phyloP scores from a whole-genome alignment of 64 coral and sea anemone species.

The Trachythela sp. region DNA sequence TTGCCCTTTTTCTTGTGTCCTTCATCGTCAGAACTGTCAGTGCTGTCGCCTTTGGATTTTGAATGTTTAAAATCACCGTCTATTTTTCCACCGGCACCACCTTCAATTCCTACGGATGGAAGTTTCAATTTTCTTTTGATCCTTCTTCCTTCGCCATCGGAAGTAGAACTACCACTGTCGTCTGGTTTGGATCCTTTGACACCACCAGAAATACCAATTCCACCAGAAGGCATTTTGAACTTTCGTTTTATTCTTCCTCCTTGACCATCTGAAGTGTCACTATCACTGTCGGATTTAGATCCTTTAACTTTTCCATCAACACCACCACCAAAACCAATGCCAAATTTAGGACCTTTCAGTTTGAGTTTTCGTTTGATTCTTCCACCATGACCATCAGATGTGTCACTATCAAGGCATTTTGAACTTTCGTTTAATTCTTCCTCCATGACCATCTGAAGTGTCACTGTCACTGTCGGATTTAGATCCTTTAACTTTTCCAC shows the following conservation, averaged over 20 bases:
- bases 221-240: neutral
- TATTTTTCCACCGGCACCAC: neutral
- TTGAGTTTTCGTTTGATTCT: neutral
- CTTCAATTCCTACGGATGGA: neutral
- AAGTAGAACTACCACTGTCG: neutral
- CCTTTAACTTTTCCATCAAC: neutral
- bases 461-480: neutral
- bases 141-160: neutral
- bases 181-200: neutral
- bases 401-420: neutral
- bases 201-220: constrained; percentile 1
- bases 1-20: neutral
- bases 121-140: neutral
- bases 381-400: neutral
- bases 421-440: neutral
- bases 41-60: neutral
- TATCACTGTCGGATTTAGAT: neutral
- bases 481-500: neutral
- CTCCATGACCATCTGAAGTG: neutral
- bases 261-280: neutral
- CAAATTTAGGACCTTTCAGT: neutral
- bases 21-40: neutral
- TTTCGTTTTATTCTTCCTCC: neutral
- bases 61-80: neutral
- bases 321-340: neutral